Percentiles rank a stretch among this genome's conserved stretches.
These are phyloP conservation scores for Trematocara unimaculatum DNA, from an alignment of 2,113 vertebrate genomes.

Conservation along the genomic window DNA sequence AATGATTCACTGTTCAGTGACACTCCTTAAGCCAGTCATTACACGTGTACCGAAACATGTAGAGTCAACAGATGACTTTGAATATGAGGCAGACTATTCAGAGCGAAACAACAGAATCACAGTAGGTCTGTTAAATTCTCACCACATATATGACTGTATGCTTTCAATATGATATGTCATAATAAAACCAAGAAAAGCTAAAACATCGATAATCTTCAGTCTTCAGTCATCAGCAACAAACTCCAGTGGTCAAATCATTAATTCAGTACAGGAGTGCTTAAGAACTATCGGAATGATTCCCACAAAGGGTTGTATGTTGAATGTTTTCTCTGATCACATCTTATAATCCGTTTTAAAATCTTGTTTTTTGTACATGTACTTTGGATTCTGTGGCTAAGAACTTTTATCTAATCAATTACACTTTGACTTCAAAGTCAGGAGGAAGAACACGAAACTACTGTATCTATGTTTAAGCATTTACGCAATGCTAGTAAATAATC, in stretches of 20 bases:
- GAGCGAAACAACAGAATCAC: constrained; percentile 19
- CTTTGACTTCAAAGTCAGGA: neutral
- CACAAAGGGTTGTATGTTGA: neutral
- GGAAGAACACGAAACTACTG: neutral
- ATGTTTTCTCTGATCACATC: neutral
- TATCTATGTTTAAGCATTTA: neutral
- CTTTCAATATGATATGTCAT: neutral
- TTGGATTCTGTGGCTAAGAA: neutral
- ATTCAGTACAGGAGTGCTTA: neutral
- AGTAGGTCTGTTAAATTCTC: neutral
- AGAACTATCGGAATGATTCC: neutral
- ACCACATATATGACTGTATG: constrained; percentile 9
- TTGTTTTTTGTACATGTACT: neutral
- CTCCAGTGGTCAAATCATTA: neutral
- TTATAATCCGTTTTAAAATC: neutral
- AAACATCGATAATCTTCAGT: neutral
- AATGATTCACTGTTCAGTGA: neutral
- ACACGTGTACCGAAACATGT: neutral
- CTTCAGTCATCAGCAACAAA: neutral
- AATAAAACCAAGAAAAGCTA: neutral
- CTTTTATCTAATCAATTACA: neutral
- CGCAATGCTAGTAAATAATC: neutral
- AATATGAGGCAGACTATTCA: constrained; percentile 9
- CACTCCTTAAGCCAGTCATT: neutral
- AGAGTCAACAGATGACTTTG: neutral